A percentile compares a stretch with the other conserved stretches of the same genome.
Evolutionary conservation across 2,888 invertebrate genomes (phyloP).

Genomic region (Choristoneura rosaceana): DNA sequence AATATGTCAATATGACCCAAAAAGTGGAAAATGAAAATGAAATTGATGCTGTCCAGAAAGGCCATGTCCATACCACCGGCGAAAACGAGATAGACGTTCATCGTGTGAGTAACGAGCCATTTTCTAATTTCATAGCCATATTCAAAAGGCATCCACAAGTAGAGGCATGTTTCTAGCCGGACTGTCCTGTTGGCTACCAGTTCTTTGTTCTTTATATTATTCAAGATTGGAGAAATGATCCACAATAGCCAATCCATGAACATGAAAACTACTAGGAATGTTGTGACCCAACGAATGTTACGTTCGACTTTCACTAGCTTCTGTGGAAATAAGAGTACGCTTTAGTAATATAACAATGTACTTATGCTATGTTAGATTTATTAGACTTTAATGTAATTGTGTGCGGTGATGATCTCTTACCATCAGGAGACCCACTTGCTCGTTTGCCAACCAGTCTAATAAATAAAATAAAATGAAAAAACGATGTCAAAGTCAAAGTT

Average conservation of each 20-base stretch:
- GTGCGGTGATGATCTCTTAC: no score
- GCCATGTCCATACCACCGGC: constrained; percentile 45
- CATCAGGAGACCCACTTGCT: no score
- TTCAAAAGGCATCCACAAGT: constrained; percentile 58
- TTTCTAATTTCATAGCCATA: constrained; percentile 54
- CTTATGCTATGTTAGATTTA: no score
- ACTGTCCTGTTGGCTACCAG: constrained; percentile 51
- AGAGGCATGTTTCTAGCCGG: constrained; percentile 54
- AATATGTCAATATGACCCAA: constrained; percentile 58
- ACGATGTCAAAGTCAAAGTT: no score
- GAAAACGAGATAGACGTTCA: constrained; percentile 47
- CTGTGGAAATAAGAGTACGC: constrained; percentile 46
- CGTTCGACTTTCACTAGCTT: constrained; percentile 49
- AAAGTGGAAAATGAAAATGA: constrained; percentile 55
- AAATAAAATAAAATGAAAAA: no score
- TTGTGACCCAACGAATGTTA: constrained; percentile 46
- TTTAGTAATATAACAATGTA: no score
- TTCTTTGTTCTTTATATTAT: constrained; percentile 51
- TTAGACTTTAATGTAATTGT: no score
- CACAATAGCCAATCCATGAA: constrained; percentile 48
- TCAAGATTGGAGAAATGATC: constrained; percentile 48
- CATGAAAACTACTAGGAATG: constrained; percentile 44
- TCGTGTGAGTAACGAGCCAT: constrained; percentile 50
- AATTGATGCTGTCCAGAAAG: constrained; percentile 52
- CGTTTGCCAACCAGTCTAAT: no score